Evolutionary conservation across 2,797 vertebrate genomes (phyloP).

Genomic region (Anguilla megastoma): DNA sequence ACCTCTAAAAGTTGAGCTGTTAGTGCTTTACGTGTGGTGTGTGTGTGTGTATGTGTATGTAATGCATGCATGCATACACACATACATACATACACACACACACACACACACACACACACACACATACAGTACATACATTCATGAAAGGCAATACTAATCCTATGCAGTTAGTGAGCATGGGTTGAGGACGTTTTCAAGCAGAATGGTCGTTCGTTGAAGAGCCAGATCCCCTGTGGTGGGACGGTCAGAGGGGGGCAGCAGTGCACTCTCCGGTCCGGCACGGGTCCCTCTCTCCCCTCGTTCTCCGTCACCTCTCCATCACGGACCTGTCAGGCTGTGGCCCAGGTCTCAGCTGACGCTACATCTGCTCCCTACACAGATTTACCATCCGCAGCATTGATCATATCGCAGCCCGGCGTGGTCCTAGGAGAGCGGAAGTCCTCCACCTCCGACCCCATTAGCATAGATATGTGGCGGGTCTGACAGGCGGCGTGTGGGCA

Average conservation of each 20-base stretch:
- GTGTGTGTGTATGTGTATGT: background rate
- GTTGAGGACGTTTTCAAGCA: background rate
- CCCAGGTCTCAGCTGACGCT: background rate
- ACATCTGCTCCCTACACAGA: background rate
- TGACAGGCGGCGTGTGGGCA: background rate
- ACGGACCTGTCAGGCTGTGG: background rate
- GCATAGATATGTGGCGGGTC: background rate
- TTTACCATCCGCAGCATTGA: conserved; percentile 6
- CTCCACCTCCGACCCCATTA: background rate
- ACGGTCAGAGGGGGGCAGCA: background rate
- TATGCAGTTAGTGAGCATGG: background rate
- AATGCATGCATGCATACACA: background rate
- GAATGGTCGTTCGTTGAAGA: background rate
- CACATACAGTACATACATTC: background rate
- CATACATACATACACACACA: background rate
- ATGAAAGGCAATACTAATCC: background rate
- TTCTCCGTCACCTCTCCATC: background rate
- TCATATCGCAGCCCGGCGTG: background rate
- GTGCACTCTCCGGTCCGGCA: background rate
- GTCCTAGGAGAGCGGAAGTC: background rate
- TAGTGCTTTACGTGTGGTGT: background rate
- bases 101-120: background rate
- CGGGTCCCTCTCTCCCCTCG: background rate
- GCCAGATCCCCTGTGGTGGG: background rate
- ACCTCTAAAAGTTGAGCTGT: background rate